phyloP scores from a whole-genome alignment of 2,888 invertebrate species.

The Panzeria rudis region DNA sequence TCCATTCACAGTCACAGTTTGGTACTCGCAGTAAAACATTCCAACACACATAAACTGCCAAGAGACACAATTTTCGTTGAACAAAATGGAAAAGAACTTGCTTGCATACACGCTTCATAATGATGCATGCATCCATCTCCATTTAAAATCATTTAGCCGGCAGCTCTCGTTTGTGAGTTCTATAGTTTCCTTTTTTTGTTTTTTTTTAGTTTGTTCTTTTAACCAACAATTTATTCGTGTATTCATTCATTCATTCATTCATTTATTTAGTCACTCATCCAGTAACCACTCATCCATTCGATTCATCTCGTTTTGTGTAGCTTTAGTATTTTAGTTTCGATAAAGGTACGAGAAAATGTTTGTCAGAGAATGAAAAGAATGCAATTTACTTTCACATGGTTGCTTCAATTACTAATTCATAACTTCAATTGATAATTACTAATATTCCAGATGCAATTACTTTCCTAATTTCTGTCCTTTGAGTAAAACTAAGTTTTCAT shows the following conservation, averaged over 20 bases:
- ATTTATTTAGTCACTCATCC: conserved; percentile 60
- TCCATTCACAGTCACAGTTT: conserved; percentile 62
- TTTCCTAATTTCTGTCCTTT: too few species aligned
- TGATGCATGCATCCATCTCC: conserved; percentile 54
- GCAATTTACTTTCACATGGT: neutral
- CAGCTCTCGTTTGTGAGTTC: conserved; percentile 26
- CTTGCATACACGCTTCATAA: neutral
- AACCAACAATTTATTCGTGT: conserved; percentile 30
- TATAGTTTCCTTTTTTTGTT: conserved; percentile 13
- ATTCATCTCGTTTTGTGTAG: conserved; percentile 58
- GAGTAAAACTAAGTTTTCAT: too few species aligned
- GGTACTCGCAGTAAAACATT: conserved; percentile 25
- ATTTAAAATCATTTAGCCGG: conserved; percentile 49
- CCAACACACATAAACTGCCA: conserved; percentile 44
- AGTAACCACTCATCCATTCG: conserved; percentile 68
- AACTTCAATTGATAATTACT: too few species aligned
- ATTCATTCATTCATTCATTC: conserved; percentile 38
- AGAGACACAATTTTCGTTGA: conserved; percentile 51
- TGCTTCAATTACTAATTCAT: neutral
- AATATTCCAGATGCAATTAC: too few species aligned
- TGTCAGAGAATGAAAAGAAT: conserved; percentile 37
- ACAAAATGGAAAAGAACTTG: conserved; percentile 45
- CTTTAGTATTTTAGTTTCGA: conserved; percentile 31
- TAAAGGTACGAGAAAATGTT: neutral
- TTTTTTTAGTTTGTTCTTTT: conserved; percentile 26